Conservation (phyloP, 2,113 vertebrate species). For the Delphinapterus leucas region DNA sequence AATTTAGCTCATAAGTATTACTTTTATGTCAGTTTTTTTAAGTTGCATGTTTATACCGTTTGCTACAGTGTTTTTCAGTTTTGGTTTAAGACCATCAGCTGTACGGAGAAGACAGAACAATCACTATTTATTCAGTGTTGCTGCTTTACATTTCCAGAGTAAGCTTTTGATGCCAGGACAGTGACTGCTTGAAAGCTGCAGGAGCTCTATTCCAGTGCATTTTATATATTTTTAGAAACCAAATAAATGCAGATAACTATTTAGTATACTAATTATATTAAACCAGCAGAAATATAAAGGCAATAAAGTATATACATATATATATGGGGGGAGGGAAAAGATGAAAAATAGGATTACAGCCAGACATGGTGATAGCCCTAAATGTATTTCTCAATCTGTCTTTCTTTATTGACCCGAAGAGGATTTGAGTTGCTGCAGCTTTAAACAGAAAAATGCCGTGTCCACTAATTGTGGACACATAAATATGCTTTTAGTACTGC, state of each 20-base stretch:
- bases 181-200: constrained; percentile 74
- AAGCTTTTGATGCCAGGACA: constrained; percentile 77
- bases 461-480: constrained; percentile 75
- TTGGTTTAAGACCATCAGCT: constrained; percentile 80
- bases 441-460: constrained; percentile 73
- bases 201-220: constrained; percentile 74
- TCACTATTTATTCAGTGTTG: constrained; percentile 84
- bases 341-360: constrained; percentile 59
- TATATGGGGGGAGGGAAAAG: constrained; percentile 55
- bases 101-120: constrained; percentile 82
- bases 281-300: constrained; percentile 77
- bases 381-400: constrained; percentile 7
- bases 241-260: constrained; percentile 70
- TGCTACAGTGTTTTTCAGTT: constrained; percentile 80
- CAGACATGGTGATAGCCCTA: constrained; percentile 29
- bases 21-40: constrained; percentile 74
- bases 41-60: constrained; percentile 79
- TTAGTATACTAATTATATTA: constrained; percentile 75
- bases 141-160: constrained; percentile 81
- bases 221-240: constrained; percentile 77
- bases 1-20: constrained; percentile 72
- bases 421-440: constrained; percentile 73
- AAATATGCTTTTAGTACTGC: constrained; percentile 73
- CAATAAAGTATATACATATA: constrained; percentile 75
- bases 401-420: constrained; percentile 56